Conservation (phyloP, 2,888 invertebrate genomes). For the Protodeltote pygarga region DNA sequence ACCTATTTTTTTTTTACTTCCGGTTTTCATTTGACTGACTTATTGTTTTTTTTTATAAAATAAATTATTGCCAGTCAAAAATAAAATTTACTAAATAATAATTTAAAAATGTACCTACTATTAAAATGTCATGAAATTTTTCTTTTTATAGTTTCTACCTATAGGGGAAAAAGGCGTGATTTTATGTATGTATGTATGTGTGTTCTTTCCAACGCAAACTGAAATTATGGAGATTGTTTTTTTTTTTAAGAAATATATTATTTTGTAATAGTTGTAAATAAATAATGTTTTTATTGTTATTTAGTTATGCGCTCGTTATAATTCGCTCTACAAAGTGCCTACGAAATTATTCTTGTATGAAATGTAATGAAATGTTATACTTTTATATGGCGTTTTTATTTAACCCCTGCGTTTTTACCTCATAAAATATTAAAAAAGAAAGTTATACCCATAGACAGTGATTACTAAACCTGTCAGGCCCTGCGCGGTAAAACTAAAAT, state of each 20-base stretch:
- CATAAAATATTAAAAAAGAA: too few species aligned
- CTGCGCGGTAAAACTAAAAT: too few species aligned
- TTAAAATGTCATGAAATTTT: constrained; percentile 29
- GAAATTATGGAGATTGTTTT: constrained; percentile 29
- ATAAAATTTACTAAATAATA: too few species aligned
- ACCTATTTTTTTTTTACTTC: too few species aligned
- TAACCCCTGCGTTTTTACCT: not conserved
- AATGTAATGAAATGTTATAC: constrained; percentile 52
- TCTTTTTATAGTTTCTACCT: constrained; percentile 16
- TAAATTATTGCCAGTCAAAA: too few species aligned
- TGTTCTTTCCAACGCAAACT: constrained; percentile 9
- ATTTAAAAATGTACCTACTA: too few species aligned
- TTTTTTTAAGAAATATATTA: constrained; percentile 7
- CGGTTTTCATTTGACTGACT: too few species aligned
- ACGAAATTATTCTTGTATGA: constrained; percentile 49
- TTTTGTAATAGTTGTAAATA: constrained; percentile 33
- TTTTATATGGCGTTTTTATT: constrained; percentile 20
- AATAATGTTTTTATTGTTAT: constrained; percentile 26
- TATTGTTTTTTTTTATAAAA: too few species aligned
- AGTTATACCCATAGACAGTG: too few species aligned
- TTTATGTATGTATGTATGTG: not conserved
- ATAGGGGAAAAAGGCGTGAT: not conserved
- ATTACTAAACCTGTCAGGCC: too few species aligned
- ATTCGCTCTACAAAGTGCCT: constrained; percentile 52
- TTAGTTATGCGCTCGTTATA: constrained; percentile 35